Evolutionary conservation across 2,888 invertebrate genomes (phyloP).

Genomic region (Cheilosia grossa): DNA sequence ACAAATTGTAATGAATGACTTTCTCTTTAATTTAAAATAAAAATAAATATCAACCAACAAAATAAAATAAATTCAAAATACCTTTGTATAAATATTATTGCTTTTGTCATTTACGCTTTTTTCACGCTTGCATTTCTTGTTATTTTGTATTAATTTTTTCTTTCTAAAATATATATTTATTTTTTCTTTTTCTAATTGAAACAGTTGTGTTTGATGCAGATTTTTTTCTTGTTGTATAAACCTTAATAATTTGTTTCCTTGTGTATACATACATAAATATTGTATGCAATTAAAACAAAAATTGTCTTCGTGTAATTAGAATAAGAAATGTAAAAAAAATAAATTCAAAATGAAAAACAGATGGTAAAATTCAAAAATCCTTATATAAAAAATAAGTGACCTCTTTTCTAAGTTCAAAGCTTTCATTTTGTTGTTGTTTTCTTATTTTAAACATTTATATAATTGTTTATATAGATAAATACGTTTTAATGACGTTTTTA

Average conservation of each 20-base stretch:
- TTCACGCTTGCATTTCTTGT: constrained; percentile 32
- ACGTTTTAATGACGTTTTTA: constrained; percentile 48
- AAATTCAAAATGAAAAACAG: constrained; percentile 16
- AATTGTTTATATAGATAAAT: constrained; percentile 66
- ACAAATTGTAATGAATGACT: constrained; percentile 30
- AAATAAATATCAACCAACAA: constrained; percentile 9
- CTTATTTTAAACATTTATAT: constrained; percentile 64
- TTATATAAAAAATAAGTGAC: constrained; percentile 74
- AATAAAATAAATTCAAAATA: not conserved
- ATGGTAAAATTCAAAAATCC: constrained; percentile 52
- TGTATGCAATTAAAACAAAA: constrained; percentile 39
- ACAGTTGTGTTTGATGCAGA: constrained; percentile 46
- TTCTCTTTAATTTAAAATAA: constrained; percentile 14
- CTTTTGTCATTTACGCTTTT: constrained; percentile 69
- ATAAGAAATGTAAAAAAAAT: constrained; percentile 20
- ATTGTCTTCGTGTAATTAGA: constrained; percentile 22
- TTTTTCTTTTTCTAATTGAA: constrained; percentile 53
- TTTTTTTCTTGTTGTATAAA: constrained; percentile 16
- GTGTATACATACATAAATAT: constrained; percentile 38
- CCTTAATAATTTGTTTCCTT: constrained; percentile 25
- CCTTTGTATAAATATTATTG: constrained; percentile 69
- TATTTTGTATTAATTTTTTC: constrained; percentile 16
- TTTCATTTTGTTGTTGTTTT: constrained; percentile 59
- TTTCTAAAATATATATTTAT: constrained; percentile 10
- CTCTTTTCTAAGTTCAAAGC: constrained; percentile 72